Conservation (phyloP, 2,888 invertebrate species). For the Listrodromus nycthemerus region DNA sequence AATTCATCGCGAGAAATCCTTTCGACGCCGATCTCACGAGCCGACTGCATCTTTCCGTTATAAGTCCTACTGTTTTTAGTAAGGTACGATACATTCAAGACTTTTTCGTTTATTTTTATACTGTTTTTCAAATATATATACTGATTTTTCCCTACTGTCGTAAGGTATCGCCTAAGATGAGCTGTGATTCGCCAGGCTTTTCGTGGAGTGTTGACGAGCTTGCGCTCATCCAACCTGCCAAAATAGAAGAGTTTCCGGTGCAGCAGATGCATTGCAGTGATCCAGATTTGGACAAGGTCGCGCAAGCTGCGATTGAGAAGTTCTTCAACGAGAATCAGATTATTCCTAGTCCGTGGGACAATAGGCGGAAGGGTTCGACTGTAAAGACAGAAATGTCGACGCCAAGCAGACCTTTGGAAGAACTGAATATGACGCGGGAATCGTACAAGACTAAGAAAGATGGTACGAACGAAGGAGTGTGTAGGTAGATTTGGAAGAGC, state of each 20-base stretch:
- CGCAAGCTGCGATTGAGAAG: conserved; percentile 89
- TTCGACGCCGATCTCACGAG: conserved; percentile 89
- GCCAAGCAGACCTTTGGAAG: conserved; percentile 68
- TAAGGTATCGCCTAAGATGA: conserved; percentile 81
- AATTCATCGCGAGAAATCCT: conserved; percentile 87
- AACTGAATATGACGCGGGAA: conserved; percentile 69
- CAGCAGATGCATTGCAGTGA: conserved; percentile 88
- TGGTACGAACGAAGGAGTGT: conserved; percentile 70
- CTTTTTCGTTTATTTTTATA: neutral
- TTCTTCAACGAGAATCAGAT: conserved; percentile 87
- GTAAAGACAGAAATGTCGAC: conserved; percentile 69
- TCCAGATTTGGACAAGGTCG: conserved; percentile 87
- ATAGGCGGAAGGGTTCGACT: conserved; percentile 67
- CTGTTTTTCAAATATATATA: conserved; percentile 13
- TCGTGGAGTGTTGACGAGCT: conserved; percentile 91
- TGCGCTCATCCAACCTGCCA: conserved; percentile 88
- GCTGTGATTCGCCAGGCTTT: conserved; percentile 85
- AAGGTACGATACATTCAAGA: conserved; percentile 71
- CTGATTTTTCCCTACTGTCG: conserved; percentile 54
- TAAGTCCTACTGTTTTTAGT: conserved; percentile 86
- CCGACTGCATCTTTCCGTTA: conserved; percentile 89
- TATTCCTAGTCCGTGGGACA: conserved; percentile 87
- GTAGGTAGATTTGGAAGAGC: neutral
- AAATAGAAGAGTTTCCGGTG: conserved; percentile 88
- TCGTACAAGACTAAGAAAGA: conserved; percentile 74